Evolutionary conservation across 2,797 vertebrate species (phyloP).

Genomic region (Semaprochilodus insignis): DNA sequence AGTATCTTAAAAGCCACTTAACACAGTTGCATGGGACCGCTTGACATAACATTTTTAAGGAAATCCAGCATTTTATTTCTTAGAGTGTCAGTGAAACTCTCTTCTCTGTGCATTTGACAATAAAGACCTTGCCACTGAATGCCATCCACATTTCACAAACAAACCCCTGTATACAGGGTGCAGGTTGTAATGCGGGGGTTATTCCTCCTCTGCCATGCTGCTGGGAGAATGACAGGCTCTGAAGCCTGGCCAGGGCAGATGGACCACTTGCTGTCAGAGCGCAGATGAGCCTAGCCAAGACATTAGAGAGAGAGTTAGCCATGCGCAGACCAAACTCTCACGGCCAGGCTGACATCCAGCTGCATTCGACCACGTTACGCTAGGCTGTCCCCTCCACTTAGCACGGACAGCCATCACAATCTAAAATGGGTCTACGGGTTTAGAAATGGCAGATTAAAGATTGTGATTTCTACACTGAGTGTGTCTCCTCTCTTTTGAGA

Average conservation of each 20-base stretch:
- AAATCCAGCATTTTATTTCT: too few species aligned
- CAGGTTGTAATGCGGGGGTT: not conserved
- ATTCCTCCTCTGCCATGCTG: conserved; percentile 45
- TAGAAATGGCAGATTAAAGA: conserved; percentile 43
- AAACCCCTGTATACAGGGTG: not conserved
- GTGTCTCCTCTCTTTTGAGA: conserved; percentile 49
- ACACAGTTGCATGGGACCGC: too few species aligned
- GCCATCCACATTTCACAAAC: not conserved
- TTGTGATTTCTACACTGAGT: conserved; percentile 30
- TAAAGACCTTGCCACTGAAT: not conserved
- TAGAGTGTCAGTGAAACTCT: not conserved
- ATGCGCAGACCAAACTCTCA: conserved; percentile 47
- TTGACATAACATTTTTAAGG: too few species aligned
- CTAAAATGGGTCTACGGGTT: conserved; percentile 42
- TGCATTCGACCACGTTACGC: conserved; percentile 38
- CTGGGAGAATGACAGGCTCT: conserved; percentile 44
- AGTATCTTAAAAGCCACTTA: too few species aligned
- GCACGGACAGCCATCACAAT: conserved; percentile 34
- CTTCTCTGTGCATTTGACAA: not conserved
- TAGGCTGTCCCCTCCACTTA: conserved; percentile 46
- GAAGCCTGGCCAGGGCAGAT: conserved; percentile 60
- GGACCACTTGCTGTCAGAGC: conserved; percentile 53
- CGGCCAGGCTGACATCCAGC: conserved; percentile 56
- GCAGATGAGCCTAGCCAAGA: conserved; percentile 49
- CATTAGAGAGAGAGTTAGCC: conserved; percentile 50